Evolutionary conservation across 2,797 vertebrate species (phyloP), one percentile per base, ranked within the genome.

Genomic region (Columba guinea): DNA sequence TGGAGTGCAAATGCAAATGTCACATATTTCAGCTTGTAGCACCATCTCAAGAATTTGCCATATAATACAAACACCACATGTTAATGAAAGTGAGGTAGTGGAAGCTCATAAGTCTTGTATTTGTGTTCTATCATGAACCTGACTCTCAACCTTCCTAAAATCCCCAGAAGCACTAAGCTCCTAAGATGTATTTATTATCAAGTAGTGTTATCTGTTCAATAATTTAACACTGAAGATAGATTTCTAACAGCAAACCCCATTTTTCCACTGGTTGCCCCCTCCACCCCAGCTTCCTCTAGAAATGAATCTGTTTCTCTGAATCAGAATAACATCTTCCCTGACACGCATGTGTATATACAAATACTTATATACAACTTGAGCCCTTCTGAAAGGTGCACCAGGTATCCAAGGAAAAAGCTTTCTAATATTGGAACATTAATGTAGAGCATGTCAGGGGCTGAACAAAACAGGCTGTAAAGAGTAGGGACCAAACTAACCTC

Each of bases 101-200:
- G n/a, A 71, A 91, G 71, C 68, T 91, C 58, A 0, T 68, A 78
- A 56, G 24, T 86, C 75, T 82, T 55, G 27, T 74, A n/a, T 56
- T 80, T 74, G 63, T 49, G 39, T 77, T 93, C 64, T 28, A 52
- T n/a, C 74, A 46, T 2, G 5, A 87, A 79, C n/a, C 49, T 24
- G 65, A 12, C 69, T 44, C 84, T 58, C 65, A 58, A 27, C 15
- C 11, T 82, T 64, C 73, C 51, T 56, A 84, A 95, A 90, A 55
- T 24, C 18, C 52, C 51, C 60, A 63, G 51, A 68, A 93, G 85
- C 30, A 69, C 52, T 46, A 46, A 82, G 62, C 71, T 63, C 62
- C 67, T 92, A 86, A 93, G 58, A 89, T 79, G 35, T 83, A 91
- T 91, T 95, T 95, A 85, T 95, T 87, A 90, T 78, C 60, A 84